A percentile compares a stretch with the other conserved stretches of the same genome.
Conservation (phyloP, 2,113 vertebrate genomes). For the Desmodus rotundus region DNA sequence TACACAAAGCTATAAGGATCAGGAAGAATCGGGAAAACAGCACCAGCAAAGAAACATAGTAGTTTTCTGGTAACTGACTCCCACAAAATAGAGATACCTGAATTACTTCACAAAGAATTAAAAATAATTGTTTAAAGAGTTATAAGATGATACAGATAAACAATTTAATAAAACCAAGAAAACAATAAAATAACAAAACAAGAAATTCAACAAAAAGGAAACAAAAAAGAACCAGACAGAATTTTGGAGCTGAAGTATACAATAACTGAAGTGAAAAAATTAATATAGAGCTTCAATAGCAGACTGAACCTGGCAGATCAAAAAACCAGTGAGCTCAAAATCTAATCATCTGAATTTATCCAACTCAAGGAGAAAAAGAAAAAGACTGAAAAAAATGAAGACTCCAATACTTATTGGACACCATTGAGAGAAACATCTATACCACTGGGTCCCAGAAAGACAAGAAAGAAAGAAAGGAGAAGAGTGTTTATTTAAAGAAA, state of each 20-base stretch:
- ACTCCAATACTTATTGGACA: not conserved
- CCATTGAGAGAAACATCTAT: not conserved
- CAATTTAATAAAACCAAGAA: not conserved
- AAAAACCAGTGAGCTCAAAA: not conserved
- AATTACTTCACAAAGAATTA: not conserved
- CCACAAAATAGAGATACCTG: no score
- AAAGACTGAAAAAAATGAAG: not conserved
- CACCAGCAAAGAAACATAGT: not conserved
- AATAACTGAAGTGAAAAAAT: not conserved
- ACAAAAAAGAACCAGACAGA: not conserved
- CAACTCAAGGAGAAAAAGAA: not conserved
- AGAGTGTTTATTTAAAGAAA: not conserved
- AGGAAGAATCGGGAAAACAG: not conserved
- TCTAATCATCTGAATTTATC: not conserved
- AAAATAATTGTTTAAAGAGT: not conserved
- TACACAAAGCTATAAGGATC: not conserved
- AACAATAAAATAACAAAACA: not conserved
- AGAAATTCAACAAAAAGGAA: not conserved
- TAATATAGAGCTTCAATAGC: not conserved
- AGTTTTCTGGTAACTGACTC: not conserved
- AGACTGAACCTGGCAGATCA: not conserved
- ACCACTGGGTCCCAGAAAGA: not conserved
- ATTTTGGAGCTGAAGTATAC: not conserved
- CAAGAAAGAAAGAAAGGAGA: not conserved
- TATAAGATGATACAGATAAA: not conserved